These are phyloP conservation scores for Diachasmimorpha longicaudata DNA, from an alignment of 1,140 invertebrate species.

Conservation along the genomic window DNA sequence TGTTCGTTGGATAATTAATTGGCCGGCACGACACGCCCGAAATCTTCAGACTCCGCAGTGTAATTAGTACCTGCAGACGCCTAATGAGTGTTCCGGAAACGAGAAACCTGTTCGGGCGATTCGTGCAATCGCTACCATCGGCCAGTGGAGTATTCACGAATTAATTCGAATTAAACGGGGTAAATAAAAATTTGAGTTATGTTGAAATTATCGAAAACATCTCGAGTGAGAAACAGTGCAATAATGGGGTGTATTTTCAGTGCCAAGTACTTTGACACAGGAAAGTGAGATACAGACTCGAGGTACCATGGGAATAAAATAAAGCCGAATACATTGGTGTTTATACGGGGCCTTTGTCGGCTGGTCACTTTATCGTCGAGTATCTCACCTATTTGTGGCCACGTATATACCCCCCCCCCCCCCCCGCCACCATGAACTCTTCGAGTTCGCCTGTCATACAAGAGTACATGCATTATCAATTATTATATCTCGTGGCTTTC, in stretches of 20 bases:
- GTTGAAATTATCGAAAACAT: neutral
- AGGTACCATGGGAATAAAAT: conserved; percentile 60
- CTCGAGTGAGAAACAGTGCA: neutral
- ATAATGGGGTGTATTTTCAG: neutral
- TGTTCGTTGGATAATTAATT: conserved; percentile 44
- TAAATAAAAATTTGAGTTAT: conserved; percentile 9
- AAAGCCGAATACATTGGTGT: conserved; percentile 49
- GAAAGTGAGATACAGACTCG: neutral
- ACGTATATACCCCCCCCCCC: neutral
- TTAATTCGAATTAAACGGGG: conserved; percentile 11
- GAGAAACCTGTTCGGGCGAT: conserved; percentile 30
- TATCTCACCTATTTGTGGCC: conserved; percentile 16
- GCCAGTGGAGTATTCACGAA: neutral
- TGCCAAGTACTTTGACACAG: neutral
- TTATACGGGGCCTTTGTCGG: conserved; percentile 54
- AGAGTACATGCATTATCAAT: neutral
- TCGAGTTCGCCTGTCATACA: too few relatives aligned
- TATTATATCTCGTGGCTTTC: neutral
- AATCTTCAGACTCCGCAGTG: conserved; percentile 39
- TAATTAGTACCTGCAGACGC: conserved; percentile 62
- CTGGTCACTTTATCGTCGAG: conserved; percentile 15
- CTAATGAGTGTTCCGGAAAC: conserved; percentile 50
- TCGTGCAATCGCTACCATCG: conserved; percentile 25
- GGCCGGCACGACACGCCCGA: conserved; percentile 34
- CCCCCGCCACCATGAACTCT: too few relatives aligned